Percentiles rank a stretch among this genome's conserved stretches.
Conservation (phyloP, 2,888 invertebrate genomes). For the Ophonus ardosiacus region DNA sequence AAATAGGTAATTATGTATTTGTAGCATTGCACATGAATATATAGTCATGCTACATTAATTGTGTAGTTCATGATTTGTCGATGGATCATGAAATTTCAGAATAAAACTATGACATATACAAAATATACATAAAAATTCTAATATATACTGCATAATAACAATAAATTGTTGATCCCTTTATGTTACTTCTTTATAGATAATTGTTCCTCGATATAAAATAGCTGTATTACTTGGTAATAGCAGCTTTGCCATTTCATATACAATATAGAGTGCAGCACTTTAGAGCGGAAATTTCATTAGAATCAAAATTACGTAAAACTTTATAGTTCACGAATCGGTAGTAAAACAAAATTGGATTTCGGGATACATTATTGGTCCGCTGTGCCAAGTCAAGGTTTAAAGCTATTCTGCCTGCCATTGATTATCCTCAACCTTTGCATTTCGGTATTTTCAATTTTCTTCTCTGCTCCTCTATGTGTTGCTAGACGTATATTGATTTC, state of each 20-base stretch:
- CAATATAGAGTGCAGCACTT: neutral
- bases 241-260: neutral
- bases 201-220: neutral
- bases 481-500: slow-evolving; percentile 17
- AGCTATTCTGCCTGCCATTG: slow-evolving; percentile 6
- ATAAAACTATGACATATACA: no score
- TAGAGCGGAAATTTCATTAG: neutral
- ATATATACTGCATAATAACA: no score
- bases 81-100: no score
- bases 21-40: no score
- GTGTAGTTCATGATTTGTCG: no score
- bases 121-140: no score
- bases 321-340: slow-evolving; percentile 25
- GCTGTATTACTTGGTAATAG: neutral
- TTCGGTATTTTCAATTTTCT: slow-evolving; percentile 23
- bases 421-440: slow-evolving; percentile 30
- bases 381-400: neutral
- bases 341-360: slow-evolving; percentile 46
- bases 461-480: slow-evolving; percentile 5
- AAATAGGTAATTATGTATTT: no score
- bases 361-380: slow-evolving; percentile 6
- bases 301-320: slow-evolving; percentile 28
- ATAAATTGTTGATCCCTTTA: neutral
- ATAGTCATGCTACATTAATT: no score
- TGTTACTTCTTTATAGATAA: neutral